Evolutionary conservation across 2,888 invertebrate genomes (phyloP).

Genomic region (Apotomis betuletana): DNA sequence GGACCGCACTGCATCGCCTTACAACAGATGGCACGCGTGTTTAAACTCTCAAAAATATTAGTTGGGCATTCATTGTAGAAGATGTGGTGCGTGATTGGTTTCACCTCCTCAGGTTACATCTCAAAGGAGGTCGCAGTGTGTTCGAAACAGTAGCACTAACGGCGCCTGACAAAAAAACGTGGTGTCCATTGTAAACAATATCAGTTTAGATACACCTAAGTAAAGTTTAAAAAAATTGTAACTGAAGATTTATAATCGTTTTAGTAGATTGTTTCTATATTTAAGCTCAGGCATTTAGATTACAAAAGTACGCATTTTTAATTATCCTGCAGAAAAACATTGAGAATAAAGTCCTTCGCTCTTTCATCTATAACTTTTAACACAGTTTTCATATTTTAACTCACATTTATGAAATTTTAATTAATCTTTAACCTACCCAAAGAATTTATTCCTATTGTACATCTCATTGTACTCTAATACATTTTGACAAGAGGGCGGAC

Average conservation of each 20-base stretch:
- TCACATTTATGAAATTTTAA: constrained; percentile 1
- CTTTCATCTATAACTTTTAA: no score
- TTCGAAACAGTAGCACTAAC: constrained; percentile 59
- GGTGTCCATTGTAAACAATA: constrained; percentile 15
- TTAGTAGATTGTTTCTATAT: no score
- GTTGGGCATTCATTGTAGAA: constrained; percentile 72
- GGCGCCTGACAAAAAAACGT: constrained; percentile 39
- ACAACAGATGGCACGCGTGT: constrained; percentile 84
- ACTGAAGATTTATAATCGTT: no score
- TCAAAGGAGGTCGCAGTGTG: constrained; percentile 75
- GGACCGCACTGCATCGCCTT: constrained; percentile 73
- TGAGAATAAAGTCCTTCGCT: no score
- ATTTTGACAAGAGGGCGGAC: constrained; percentile 68
- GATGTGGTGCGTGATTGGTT: constrained; percentile 78
- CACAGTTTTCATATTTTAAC: not conserved
- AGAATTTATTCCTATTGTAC: constrained; percentile 5
- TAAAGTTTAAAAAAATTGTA: no score
- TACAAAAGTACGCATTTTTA: no score
- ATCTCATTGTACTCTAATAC: constrained; percentile 17
- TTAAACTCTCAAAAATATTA: constrained; percentile 77
- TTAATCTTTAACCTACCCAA: constrained; percentile 12
- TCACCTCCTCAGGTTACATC: constrained; percentile 75
- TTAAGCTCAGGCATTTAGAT: no score
- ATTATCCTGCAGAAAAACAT: no score
- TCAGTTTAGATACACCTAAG: not conserved